Base-by-base conservation (phyloP, 2,113 vertebrate species). In the Nannospalax galili region DNA sequence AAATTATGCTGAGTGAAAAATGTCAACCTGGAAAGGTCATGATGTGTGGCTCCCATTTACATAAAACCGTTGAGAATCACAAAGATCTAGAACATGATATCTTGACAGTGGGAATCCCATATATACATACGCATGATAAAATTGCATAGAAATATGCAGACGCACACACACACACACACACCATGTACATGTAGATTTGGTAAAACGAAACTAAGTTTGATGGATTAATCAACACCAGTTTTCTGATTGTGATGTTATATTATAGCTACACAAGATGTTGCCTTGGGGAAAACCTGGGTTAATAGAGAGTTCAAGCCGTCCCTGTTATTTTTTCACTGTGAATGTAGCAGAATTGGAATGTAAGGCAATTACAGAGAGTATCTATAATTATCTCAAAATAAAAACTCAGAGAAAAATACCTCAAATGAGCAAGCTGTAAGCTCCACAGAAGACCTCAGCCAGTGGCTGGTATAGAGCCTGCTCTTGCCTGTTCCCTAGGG, bases 281-380 rank as follows among this genome's bases (percentile, higher is more conserved):
- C 75, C 42, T 0, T 8, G 84, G 40, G 64, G 35, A 48, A 58
- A 90, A 85, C 20, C 84, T 73, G 52, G 37, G 80, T 42, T 84
- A 84, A 17, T 75, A 82, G 40, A 60, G 19, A 77, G 45, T 58
- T 37, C 2, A 69, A 30, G 19, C 0, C 32, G 60, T 37, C 12
- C 40, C 52, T 82, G n/a, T 91, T 40, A 67, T 95, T 87, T 86
- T 87, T 93, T 86, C 35, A 6, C 14, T 28, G 35, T 72, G 84
- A 72, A 26, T 28, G 24, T 19, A 58, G 48, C 35, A 70, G 32
- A 58, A 37, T 40, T 70, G 37, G 67, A 30, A 37, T 19, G 24
- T 37, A 86, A 58, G 35, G 24, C 35, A 58, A 56, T 72, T 86
- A 28, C 2, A 69, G 8, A 93, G 17, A 67, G 20, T 70, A 69